Base-by-base conservation (phyloP, 1,140 invertebrate genomes). In the Orussus abietinus region DNA sequence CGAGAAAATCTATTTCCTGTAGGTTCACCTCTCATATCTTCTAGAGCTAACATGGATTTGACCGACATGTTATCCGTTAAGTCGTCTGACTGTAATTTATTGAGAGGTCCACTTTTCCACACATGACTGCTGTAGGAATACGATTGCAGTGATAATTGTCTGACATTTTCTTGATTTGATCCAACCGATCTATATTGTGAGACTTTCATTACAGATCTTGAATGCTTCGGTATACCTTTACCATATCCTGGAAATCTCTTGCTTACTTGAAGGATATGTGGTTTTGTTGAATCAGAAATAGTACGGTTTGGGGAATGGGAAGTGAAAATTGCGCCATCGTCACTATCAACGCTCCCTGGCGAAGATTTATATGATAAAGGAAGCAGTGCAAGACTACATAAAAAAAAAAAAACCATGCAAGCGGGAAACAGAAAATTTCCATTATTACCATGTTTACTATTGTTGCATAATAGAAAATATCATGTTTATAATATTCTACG, bases 21-120 rank as follows among this genome's bases (percentile, higher is more conserved):
- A 6, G 64, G 59, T 29, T 70, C 66, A 1, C 76, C 75, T 5
- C 78, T 63, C 52, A 74, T 71, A 42, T 81, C 78, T 45, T 82
- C 78, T 26, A 80, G 74, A 10, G 69, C 64, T 1, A 82, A 57
- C 14, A 81, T 62, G 21, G 55, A 63, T 55, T 57, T 66, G 12
- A 76, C 37, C 1, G 71, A 74, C 0, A 49, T 34, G 38, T 66
- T 64, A 41, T 72, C 66, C 20, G 69, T 53, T 6, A 64, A 40
- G 3, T 60, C 62, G 22, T 63, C 63, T 5, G 50, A 47, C 4
- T 66, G 38, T 12, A 56, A 67, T 18, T 54, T 43, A 45, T 44
- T 62, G 15, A 62, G 66, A 6, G 39, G 45, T 6, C 32, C 31
- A 14, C 21, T 49, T 42, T 48, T 53, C 13, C 29, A 17, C 10